phyloP scores from a whole-genome alignment of 2,797 vertebrate species.

The Percopsis omiscomaycus region DNA sequence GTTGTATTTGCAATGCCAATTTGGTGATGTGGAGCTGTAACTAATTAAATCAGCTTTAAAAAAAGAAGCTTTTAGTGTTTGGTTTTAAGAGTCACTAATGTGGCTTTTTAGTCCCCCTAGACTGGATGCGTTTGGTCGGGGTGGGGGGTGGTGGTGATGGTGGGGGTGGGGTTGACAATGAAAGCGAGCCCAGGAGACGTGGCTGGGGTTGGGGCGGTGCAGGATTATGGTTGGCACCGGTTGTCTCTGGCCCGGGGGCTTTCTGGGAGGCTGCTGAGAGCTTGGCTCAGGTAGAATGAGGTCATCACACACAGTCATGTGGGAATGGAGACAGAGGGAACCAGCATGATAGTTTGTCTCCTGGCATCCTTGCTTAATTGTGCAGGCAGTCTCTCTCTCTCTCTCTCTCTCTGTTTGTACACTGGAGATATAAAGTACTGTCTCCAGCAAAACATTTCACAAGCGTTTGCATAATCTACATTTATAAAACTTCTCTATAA shows the following conservation, averaged over 20 bases:
- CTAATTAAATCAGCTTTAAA: slow-evolving; percentile 34
- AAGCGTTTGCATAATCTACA: too few relatives aligned
- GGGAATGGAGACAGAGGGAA: slow-evolving; percentile 30
- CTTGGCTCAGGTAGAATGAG: slow-evolving; percentile 68
- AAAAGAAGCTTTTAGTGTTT: not conserved
- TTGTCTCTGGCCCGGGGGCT: slow-evolving; percentile 51
- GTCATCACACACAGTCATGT: slow-evolving; percentile 55
- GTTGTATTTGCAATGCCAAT: slow-evolving; percentile 37
- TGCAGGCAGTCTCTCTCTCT: not conserved
- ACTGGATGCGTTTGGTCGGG: slow-evolving; percentile 7
- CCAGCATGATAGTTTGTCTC: slow-evolving; percentile 24
- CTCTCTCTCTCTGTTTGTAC: not conserved
- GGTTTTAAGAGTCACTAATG: slow-evolving; percentile 11
- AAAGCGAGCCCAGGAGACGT: slow-evolving; percentile 33
- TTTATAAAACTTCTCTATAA: too few relatives aligned
- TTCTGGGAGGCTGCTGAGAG: slow-evolving; percentile 53
- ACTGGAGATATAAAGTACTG: too few relatives aligned
- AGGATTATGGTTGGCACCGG: slow-evolving; percentile 55
- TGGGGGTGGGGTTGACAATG: slow-evolving; percentile 23
- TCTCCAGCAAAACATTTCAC: too few relatives aligned
- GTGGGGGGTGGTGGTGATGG: not conserved
- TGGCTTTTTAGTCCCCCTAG: slow-evolving; percentile 4
- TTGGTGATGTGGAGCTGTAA: slow-evolving; percentile 27
- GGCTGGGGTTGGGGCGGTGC: slow-evolving; percentile 27
- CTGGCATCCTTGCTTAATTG: slow-evolving; percentile 5